Base-by-base conservation (phyloP, 2,888 invertebrate genomes). In the Endotricha flammealis region DNA sequence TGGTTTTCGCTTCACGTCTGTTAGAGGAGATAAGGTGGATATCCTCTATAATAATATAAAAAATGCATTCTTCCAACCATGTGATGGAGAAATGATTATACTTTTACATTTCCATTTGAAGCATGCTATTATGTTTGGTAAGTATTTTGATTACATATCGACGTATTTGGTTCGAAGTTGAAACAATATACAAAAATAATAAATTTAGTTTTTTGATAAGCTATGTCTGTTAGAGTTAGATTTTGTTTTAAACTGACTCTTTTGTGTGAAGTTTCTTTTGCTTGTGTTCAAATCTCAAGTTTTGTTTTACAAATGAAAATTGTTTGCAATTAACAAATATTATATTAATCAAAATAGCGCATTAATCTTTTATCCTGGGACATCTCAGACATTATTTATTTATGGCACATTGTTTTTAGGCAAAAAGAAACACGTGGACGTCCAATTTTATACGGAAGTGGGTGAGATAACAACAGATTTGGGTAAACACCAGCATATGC, bases 401-500 rank as follows among this genome's bases (percentile, higher is more conserved):
- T n/a, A n/a, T n/a, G n/a, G n/a, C n/a, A n/a, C n/a, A n/a, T n/a
- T 24, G 10, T 12, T 24, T 32, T 29, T 50, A 88, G 87, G 87
- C 28, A 98, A 98, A 87, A 99, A 99, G 90, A 99, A 99, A 67
- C 99, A 99, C 59, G 92, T 96, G 0, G 99, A 99, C 82, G 98
- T 99, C 3, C 99, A 99, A 74, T 99, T 99, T 86, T 99, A 99
- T 76, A 99, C 99, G 0, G 99, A 99, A 86, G 99, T 99, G 35
- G 99, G 99, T 59, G 99, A 99, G 86, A 98, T 99, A 40, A 99
- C 99, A 0, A 99, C 99, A 0, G 99, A 99, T 88, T 89, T 99
- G 58, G 99, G 99, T 28, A 99, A 99, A 77, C 98, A 99, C 75
- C 99, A 99, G 72, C 98, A 99, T 77, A 99, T 99, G 98, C 99